A percentile compares a stretch with the other conserved stretches of the same genome.
Conservation (phyloP, 1,140 invertebrate genomes). For the Brachionus calyciflorus region DNA sequence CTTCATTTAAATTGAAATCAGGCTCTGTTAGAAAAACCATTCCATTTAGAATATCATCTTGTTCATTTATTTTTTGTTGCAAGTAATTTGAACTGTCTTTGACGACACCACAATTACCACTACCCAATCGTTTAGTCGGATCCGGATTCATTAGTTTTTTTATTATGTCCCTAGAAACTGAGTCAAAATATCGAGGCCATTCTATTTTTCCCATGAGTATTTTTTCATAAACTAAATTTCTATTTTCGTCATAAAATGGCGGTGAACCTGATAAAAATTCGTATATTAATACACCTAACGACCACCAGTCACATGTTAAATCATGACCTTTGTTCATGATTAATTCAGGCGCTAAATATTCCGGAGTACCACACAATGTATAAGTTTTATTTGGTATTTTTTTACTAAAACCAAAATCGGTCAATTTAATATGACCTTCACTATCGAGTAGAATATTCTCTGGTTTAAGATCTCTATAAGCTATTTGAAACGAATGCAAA, state of each 20-base stretch:
- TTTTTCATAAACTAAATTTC: conserved; percentile 91
- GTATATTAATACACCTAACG: conserved; percentile 88
- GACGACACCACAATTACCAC: conserved; percentile 24
- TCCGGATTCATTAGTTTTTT: conserved; percentile 25
- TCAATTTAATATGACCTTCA: conserved; percentile 91
- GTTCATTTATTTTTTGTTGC: not conserved
- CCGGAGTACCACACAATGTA: conserved; percentile 37
- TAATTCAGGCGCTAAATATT: conserved; percentile 70
- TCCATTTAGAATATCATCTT: not conserved
- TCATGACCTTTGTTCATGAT: conserved; percentile 95
- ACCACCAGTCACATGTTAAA: conserved; percentile 97
- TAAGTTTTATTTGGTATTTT: conserved; percentile 70
- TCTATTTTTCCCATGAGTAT: conserved; percentile 86
- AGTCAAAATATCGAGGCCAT: conserved; percentile 67
- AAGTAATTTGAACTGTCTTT: not conserved
- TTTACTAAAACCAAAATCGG: conserved; percentile 96
- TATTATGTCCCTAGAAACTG: conserved; percentile 14
- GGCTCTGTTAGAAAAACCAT: conserved; percentile 29
- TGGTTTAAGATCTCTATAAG: conserved; percentile 77
- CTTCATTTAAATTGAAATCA: not conserved
- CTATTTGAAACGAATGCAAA: conserved; percentile 79
- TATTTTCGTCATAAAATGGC: conserved; percentile 90
- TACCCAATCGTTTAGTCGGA: conserved; percentile 17
- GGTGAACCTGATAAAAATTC: conserved; percentile 81
- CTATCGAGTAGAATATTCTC: conserved; percentile 86